Base-by-base conservation (phyloP, 2,888 invertebrate genomes). In the Hypomecis atomaria region DNA sequence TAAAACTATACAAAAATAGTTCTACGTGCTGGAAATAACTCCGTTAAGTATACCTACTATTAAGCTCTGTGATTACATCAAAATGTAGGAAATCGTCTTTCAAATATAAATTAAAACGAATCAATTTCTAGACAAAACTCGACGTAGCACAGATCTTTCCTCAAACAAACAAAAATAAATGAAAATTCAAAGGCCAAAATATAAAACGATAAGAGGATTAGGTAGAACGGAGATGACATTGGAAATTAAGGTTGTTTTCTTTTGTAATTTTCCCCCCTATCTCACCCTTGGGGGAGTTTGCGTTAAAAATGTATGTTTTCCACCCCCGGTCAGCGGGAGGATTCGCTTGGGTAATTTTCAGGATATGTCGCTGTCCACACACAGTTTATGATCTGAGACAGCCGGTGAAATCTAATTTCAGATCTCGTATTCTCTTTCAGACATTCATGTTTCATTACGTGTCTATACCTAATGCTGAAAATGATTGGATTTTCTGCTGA, bases 201-300 rank as follows among this genome's bases (percentile, higher is more conserved):
- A 92, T 90, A 91, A 90, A 91, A 89, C 90, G 90, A 89, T 92
- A 92, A 92, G 92, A 92, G 87, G 92, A 92, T 92, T 92, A 92
- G 87, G 88, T 84, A 88, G 89, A 89, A 87, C 91, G 91, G 92
- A 92, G 91, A 92, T 92, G 92, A 92, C 92, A 91, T 91, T 92
- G 91, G 92, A 92, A 92, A 92, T 92, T 92, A 92, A 92, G 92
- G 91, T 84, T 91, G 91, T 92, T 92, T 92, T 91, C 90, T 89
- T 92, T 92, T 92, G 92, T 92, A 91, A 92, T 92, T 90, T 87
- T 85, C 88, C 84, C 70, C 90, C 90, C 88, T 50, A 79, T 86
- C 83, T 85, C 89, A 83, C 88, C 91, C 87, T 81, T 79, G 79
- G 79, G 81, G 77, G 79, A 79, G 84, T 82, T 75, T 73, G 81